phyloP scores from a whole-genome alignment of 2,113 vertebrate genomes.

The Xenopus borealis region DNA sequence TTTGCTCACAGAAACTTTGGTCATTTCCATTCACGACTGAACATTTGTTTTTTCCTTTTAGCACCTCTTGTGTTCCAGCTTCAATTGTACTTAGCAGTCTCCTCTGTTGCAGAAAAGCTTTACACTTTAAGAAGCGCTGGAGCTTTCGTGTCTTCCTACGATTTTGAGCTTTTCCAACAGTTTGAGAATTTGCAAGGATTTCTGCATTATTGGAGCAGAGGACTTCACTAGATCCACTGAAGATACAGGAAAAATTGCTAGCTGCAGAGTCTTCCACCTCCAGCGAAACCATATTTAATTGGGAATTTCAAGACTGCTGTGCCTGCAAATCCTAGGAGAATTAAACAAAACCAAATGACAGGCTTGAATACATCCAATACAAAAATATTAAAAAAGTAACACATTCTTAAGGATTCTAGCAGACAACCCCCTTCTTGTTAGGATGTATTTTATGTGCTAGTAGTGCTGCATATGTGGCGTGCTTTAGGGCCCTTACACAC shows the following conservation, averaged over 20 bases:
- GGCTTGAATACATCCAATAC: too few species aligned
- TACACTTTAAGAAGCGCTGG: slow-evolving; percentile 62
- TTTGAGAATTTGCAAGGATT: accelerated
- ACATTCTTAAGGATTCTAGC: too few species aligned
- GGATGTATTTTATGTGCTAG: too few species aligned
- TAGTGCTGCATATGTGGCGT: too few species aligned
- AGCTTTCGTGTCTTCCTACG: slow-evolving; percentile 63
- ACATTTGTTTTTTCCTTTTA: accelerated
- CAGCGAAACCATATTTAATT: neutral
- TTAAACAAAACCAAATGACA: neutral
- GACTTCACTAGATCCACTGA: neutral
- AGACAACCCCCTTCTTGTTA: too few species aligned
- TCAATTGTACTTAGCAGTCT: slow-evolving; percentile 29
- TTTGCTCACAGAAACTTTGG: neutral
- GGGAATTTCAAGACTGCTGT: neutral
- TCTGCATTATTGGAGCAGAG: neutral
- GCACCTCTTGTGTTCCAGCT: accelerated
- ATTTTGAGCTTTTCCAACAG: slow-evolving; percentile 9
- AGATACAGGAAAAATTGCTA: neutral
- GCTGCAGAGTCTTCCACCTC: neutral
- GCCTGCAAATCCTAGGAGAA: neutral
- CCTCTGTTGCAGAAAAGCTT: slow-evolving; percentile 56
- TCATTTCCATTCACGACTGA: accelerated
- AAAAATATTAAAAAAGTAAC: too few species aligned
- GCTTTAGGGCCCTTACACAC: too few species aligned